A percentile compares a stretch with the other conserved stretches of the same genome.
These are phyloP conservation scores for Drosophila subsilvestris DNA, from an alignment of 2,888 invertebrate genomes.

Conservation along the genomic window DNA sequence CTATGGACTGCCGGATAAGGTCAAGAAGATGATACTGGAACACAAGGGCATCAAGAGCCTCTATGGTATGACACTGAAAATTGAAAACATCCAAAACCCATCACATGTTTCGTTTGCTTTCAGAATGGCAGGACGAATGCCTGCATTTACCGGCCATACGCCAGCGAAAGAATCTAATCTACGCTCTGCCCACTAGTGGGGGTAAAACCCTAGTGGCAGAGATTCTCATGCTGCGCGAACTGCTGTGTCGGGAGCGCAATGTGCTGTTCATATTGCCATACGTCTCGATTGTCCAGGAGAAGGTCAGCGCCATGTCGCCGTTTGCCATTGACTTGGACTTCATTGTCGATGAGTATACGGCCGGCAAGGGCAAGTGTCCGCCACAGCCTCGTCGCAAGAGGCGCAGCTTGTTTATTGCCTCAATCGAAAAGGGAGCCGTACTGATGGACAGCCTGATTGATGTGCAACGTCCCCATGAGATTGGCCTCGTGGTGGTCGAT, in stretches of 20 bases:
- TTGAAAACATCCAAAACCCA: too few species aligned
- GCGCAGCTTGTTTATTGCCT: conserved; percentile 94
- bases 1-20: conserved; percentile 91
- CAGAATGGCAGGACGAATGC: conserved; percentile 98
- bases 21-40: conserved; percentile 89
- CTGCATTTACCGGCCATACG: conserved; percentile 90
- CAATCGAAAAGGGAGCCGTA: conserved; percentile 96
- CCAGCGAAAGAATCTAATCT: conserved; percentile 92
- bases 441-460: conserved; percentile 94
- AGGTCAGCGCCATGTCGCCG: conserved; percentile 89
- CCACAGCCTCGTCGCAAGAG: conserved; percentile 90
- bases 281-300: conserved; percentile 98
- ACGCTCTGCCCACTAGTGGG: conserved; percentile 97
- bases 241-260: conserved; percentile 92
- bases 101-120: conserved; percentile 41
- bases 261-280: conserved; percentile 96
- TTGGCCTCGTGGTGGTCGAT: conserved; percentile 94
- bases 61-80: conserved; percentile 87
- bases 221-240: conserved; percentile 94
- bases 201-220: conserved; percentile 99
- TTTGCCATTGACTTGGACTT: conserved; percentile 95
- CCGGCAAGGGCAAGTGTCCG: conserved; percentile 95
- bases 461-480: conserved; percentile 88
- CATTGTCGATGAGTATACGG: conserved; percentile 97
- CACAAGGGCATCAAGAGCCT: conserved; percentile 91